Evolutionary conservation across 2,888 invertebrate species (phyloP).

Genomic region (Pycnomerus fuliginosus): DNA sequence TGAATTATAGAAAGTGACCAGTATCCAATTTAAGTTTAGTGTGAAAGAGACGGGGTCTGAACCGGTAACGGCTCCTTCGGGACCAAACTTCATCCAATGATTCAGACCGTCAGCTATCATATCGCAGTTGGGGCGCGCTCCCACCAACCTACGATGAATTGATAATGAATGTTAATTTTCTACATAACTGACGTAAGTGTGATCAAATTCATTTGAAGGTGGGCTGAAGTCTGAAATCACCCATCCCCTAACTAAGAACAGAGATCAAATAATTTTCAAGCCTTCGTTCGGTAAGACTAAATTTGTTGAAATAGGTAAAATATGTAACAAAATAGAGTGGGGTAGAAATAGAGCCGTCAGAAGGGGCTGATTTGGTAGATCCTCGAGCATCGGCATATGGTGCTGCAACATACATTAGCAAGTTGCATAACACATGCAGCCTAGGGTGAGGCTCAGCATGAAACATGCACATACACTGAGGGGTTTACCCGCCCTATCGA

Average conservation of each 20-base stretch:
- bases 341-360: conserved; percentile 38
- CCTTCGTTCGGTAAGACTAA: conserved; percentile 2
- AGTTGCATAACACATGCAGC: conserved; percentile 45
- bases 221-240: neutral
- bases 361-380: conserved; percentile 45
- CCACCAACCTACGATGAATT: conserved; percentile 40
- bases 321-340: conserved; percentile 34
- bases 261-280: neutral
- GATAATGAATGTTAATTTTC: conserved; percentile 49
- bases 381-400: conserved; percentile 47
- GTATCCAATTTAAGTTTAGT: conserved; percentile 55
- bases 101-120: conserved; percentile 51
- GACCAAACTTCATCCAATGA: conserved; percentile 52
- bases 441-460: conserved; percentile 42
- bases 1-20: conserved; percentile 56
- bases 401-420: conserved; percentile 51
- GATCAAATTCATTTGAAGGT: conserved; percentile 40
- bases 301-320: conserved; percentile 29
- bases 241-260: neutral
- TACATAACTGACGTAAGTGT: conserved; percentile 44
- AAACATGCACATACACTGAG: conserved; percentile 46
- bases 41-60: conserved; percentile 51
- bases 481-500: conserved; percentile 46
- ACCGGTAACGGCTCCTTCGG: conserved; percentile 51
- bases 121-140: conserved; percentile 37